Conservation (phyloP, 2,797 vertebrate species). For the Phataginus tricuspis region DNA sequence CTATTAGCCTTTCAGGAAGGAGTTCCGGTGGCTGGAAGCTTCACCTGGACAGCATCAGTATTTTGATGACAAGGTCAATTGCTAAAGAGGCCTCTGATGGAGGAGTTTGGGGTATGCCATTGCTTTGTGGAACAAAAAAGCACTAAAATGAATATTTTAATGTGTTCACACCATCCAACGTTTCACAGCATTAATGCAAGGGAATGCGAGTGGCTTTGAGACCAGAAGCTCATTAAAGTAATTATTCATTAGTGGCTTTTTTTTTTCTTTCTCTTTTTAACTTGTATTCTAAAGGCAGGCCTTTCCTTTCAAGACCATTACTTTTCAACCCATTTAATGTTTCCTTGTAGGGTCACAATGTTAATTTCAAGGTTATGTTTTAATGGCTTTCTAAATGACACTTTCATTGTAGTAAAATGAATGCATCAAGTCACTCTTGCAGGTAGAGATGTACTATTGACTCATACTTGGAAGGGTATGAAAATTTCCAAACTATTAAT, state of each 20-base stretch:
- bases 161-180: conserved; percentile 48
- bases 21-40: neutral
- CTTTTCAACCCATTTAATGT: conserved; percentile 75
- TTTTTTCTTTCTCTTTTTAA: neutral
- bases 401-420: conserved; percentile 61
- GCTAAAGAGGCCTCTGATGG: neutral
- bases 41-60: neutral
- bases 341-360: conserved; percentile 76
- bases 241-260: conserved; percentile 77
- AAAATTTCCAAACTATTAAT: conserved; percentile 68
- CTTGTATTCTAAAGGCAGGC: conserved; percentile 61
- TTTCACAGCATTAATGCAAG: conserved; percentile 58
- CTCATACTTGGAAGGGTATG: conserved; percentile 69
- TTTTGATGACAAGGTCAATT: conserved; percentile 13
- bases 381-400: conserved; percentile 81
- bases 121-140: conserved; percentile 20
- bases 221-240: conserved; percentile 72
- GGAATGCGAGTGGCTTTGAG: conserved; percentile 11
- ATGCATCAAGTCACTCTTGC: conserved; percentile 62
- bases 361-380: conserved; percentile 84
- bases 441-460: conserved; percentile 79
- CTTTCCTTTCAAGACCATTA: conserved; percentile 72
- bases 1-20: neutral
- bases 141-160: conserved; percentile 51
- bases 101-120: neutral